Base-by-base conservation (phyloP, 1,140 invertebrate species). In the Rhyzopertha dominica region DNA sequence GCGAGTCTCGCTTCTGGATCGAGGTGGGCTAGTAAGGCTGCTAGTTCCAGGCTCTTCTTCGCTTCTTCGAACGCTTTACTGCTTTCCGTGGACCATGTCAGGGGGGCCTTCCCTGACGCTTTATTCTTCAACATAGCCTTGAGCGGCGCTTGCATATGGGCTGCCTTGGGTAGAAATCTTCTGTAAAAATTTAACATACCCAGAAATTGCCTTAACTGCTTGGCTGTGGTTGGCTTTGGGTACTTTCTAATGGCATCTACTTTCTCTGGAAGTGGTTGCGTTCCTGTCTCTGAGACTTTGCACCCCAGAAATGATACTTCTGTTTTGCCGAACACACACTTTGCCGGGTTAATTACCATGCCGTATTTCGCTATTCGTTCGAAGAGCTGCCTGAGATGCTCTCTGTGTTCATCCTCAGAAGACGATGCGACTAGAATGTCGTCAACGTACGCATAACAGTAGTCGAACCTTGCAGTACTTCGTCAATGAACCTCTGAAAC, bases 181-280 rank as follows among this genome's bases (percentile, higher is more conserved):
- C 60, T 25, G 34, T 67, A 67, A 50, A 63, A 70, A 45, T 66
- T 64, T 4, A 64, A 7, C 49, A 63, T 56, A 1, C 58, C 64
- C 0, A 68, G 28, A 50, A 65, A 70, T 10, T 57, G 41, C 12
- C 60, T 43, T 4, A 63, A 26, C 28, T 59, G 20, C 23, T 49
- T 44, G 2, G 58, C 47, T 1, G 42, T 58, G 3, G 31, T 18
- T 5, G 59, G 58, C 20, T 32, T 40, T 4, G 49, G 43, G 26
- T 46, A 56, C 13, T 54, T 41, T 2, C 8, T 12, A 16, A 63
- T 46, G 3, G 61, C 53, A 23, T 61, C 30, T 4, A 69, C 46
- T 26, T 57, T 59, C 1, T 61, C 51, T 3, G 49, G 28, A 0
- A 54, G 49, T 3, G 67, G 67, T 29, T 45, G 42, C 0, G 58